phyloP scores from a whole-genome alignment of 2,113 vertebrate species.

The Hippopotamus amphibius region DNA sequence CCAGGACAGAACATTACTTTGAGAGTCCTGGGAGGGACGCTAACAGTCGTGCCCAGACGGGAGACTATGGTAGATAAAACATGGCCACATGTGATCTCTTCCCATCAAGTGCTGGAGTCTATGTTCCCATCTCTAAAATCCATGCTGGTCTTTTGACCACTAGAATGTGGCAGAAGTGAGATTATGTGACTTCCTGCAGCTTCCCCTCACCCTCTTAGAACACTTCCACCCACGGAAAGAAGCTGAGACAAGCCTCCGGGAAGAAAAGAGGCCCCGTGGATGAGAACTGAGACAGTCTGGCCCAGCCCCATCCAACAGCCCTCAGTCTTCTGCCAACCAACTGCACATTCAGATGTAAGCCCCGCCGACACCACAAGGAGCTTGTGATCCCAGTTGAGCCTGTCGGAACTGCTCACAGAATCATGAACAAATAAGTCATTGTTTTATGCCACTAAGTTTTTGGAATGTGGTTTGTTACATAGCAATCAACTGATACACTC shows the following conservation, averaged over 20 bases:
- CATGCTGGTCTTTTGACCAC: neutral
- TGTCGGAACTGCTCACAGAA: neutral
- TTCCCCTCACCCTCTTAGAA: neutral
- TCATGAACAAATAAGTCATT: neutral
- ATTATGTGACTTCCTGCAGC: neutral
- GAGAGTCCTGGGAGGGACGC: neutral
- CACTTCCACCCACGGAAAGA: neutral
- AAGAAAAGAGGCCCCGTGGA: neutral
- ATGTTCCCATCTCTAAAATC: neutral
- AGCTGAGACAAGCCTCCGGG: neutral
- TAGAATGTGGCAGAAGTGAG: neutral
- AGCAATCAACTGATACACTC: neutral
- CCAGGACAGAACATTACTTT: neutral
- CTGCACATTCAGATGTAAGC: neutral
- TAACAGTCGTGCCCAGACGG: neutral
- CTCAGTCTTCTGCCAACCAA: neutral
- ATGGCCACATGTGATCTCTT: neutral
- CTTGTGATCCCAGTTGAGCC: neutral
- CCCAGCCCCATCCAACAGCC: neutral
- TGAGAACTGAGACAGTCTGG: neutral
- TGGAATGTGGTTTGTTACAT: neutral
- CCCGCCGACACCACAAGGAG: neutral
- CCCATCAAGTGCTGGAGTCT: neutral
- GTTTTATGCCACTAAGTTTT: neutral
- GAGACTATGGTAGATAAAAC: neutral